These are phyloP conservation scores for Allophyes oxyacanthae DNA, from an alignment of 2,888 invertebrate species.

Conservation along the genomic window DNA sequence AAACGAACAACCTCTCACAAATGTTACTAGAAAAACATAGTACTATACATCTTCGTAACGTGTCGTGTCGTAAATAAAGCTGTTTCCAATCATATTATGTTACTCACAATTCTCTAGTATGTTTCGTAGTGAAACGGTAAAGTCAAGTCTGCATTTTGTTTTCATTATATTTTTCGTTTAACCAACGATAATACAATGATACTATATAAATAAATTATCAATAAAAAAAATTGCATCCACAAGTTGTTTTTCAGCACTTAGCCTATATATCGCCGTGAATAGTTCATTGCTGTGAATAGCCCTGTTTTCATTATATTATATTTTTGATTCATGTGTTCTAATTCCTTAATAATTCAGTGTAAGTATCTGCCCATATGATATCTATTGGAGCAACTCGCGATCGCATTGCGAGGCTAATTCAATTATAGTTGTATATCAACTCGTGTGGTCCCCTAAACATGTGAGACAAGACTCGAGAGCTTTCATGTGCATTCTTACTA, in stretches of 20 bases:
- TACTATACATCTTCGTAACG: conserved; percentile 22
- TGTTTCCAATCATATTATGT: conserved; percentile 32
- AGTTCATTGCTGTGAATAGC: not conserved
- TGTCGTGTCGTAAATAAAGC: conserved; percentile 34
- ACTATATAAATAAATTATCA: too few relatives aligned
- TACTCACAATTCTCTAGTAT: conserved; percentile 25
- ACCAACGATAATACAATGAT: not conserved
- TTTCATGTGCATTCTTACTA: conserved; percentile 66
- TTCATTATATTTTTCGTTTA: not conserved
- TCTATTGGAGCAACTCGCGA: conserved; percentile 31
- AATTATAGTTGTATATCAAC: conserved; percentile 50
- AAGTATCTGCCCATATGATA: conserved; percentile 33
- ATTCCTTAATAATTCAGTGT: conserved; percentile 30
- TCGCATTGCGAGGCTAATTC: conserved; percentile 43
- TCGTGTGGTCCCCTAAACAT: conserved; percentile 76
- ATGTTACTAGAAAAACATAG: conserved; percentile 16
- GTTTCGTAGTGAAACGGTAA: conserved; percentile 2
- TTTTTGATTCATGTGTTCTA: conserved; percentile 19
- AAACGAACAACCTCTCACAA: conserved; percentile 19
- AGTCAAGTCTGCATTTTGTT: not conserved
- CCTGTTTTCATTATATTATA: conserved; percentile 2
- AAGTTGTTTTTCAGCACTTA: not conserved
- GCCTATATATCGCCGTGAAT: too few relatives aligned
- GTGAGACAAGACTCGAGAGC: conserved; percentile 61
- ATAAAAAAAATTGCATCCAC: too few relatives aligned